phyloP scores from a whole-genome alignment of 1,140 invertebrate genomes.

The Euglossa dilemma region DNA sequence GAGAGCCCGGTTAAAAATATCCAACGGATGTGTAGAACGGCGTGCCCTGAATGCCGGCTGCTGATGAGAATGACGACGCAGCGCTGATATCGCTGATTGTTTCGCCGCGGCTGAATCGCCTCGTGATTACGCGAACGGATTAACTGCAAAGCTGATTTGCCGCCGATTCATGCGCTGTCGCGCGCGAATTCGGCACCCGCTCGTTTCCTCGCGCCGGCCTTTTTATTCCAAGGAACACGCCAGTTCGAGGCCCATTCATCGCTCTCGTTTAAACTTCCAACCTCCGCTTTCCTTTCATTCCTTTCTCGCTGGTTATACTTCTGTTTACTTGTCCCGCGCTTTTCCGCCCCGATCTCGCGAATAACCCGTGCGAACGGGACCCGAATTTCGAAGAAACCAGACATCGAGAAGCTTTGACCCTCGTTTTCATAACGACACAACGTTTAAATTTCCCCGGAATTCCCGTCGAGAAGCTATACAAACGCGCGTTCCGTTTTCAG shows the following conservation, averaged over 20 bases:
- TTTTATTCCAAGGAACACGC: neutral
- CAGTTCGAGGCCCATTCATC: neutral
- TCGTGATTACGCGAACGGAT: conserved; percentile 34
- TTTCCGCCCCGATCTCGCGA: no score
- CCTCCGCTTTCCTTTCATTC: no score
- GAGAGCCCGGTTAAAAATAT: conserved; percentile 5
- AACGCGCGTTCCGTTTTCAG: no score
- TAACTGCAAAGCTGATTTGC: conserved; percentile 20
- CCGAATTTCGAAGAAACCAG: no score
- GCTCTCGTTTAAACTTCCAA: neutral
- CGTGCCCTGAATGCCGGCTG: neutral
- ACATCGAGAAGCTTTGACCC: no score
- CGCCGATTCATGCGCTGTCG: conserved; percentile 2
- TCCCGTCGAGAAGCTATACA: no score
- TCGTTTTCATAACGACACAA: no score
- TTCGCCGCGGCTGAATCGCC: conserved; percentile 13
- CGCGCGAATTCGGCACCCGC: neutral
- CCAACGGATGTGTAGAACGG: neutral
- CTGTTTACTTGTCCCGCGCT: no score
- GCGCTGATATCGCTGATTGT: conserved; percentile 43
- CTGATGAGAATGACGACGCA: conserved; percentile 56
- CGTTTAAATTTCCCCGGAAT: no score
- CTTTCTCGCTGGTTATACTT: no score
- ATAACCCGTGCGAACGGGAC: no score
- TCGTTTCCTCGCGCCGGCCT: neutral